Evolutionary conservation across 2,888 invertebrate species (phyloP).

Genomic region (Physocephala rufipes): DNA sequence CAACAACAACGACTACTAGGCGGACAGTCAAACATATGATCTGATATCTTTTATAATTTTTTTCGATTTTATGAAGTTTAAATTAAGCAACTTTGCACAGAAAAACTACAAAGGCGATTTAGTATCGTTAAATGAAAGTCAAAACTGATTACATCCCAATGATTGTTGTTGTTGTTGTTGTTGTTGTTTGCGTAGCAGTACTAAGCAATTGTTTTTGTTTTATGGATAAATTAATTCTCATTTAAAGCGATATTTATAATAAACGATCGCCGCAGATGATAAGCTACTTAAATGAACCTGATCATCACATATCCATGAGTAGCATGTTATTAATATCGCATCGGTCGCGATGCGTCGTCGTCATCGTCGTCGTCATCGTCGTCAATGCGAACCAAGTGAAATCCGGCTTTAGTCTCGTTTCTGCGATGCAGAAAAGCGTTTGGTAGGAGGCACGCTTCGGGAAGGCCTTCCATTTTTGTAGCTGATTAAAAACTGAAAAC

Average conservation of each 20-base stretch:
- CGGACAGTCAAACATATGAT: background rate
- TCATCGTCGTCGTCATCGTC: no score
- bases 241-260: conserved; percentile 26
- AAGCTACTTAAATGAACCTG: conserved; percentile 28
- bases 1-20: background rate
- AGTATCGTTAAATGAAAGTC: conserved; percentile 22
- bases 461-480: background rate
- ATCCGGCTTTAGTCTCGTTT: background rate
- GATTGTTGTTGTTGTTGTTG: conserved; percentile 5
- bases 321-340: background rate
- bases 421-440: background rate
- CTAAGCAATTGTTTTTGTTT: background rate
- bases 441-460: background rate
- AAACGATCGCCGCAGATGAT: conserved; percentile 25
- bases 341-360: background rate
- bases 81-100: conserved; percentile 23
- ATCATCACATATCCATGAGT: conserved; percentile 18
- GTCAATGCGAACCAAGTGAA: conserved; percentile 10
- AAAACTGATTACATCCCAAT: conserved; percentile 13
- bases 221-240: conserved; percentile 31
- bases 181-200: conserved; percentile 5
- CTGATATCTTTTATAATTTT: background rate
- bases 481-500: conserved; percentile 22
- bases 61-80: conserved; percentile 4
- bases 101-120: conserved; percentile 13